phyloP scores from a whole-genome alignment of 2,888 invertebrate genomes.

The Drosophila histrio region DNA sequence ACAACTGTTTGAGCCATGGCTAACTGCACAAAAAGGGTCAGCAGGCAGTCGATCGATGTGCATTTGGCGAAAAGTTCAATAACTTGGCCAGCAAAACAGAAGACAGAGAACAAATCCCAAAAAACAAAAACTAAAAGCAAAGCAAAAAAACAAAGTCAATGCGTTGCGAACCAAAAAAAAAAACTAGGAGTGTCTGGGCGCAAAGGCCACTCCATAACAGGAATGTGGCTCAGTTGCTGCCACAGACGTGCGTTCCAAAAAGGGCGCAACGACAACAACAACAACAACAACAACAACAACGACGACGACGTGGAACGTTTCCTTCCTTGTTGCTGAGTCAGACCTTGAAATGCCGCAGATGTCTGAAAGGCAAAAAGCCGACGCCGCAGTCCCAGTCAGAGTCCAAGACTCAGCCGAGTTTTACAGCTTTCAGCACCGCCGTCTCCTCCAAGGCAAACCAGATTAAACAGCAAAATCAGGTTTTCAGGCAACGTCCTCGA shows the following conservation, averaged over 20 bases:
- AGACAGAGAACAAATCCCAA: not conserved
- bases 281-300: conserved; percentile 10
- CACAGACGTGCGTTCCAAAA: conserved; percentile 56
- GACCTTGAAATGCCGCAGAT: conserved; percentile 75
- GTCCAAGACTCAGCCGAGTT: conserved; percentile 1
- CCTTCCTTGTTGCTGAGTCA: conserved; percentile 73
- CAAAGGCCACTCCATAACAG: conserved; percentile 69
- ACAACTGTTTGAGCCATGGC: conserved; percentile 38
- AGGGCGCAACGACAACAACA: conserved; percentile 33
- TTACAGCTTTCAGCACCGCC: conserved; percentile 19
- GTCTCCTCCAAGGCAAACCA: conserved; percentile 72
- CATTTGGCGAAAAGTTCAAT: conserved; percentile 12
- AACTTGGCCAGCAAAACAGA: conserved; percentile 9
- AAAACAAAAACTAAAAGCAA: conserved; percentile 3
- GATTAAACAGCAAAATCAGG: conserved; percentile 66
- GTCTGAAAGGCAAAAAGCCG: conserved; percentile 53
- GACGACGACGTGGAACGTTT: conserved; percentile 34
- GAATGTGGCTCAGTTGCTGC: conserved; percentile 61
- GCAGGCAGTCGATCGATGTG: conserved; percentile 2
- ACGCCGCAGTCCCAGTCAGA: conserved; percentile 3
- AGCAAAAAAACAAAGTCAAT: conserved; percentile 1
- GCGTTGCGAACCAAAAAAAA: conserved; percentile 39
- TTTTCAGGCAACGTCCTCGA: conserved; percentile 75
- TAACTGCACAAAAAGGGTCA: conserved; percentile 42
- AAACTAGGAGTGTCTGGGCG: conserved; percentile 75